Evolutionary conservation across 2,113 vertebrate species (phyloP).

Genomic region (Daphoenositta chrysoptera): DNA sequence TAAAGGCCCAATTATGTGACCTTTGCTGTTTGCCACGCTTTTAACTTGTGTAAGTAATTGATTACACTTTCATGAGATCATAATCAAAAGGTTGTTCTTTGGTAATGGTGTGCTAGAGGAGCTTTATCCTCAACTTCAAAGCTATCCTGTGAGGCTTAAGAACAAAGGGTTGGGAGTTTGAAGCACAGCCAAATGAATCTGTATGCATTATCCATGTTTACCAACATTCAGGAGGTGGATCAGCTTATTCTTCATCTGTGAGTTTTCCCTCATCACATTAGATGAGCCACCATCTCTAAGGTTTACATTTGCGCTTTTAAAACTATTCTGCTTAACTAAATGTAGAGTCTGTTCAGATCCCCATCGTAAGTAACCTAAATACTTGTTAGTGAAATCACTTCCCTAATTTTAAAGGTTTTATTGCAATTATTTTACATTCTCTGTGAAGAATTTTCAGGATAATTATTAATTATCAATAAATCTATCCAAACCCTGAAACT

Average conservation of each 20-base stretch:
- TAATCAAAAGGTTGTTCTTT: conserved; percentile 82
- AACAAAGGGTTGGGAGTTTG: conserved; percentile 80
- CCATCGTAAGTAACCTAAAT: not conserved
- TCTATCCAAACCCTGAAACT: not conserved
- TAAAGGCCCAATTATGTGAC: conserved; percentile 75
- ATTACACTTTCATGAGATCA: conserved; percentile 83
- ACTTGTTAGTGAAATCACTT: not conserved
- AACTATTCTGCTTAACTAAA: conserved; percentile 38
- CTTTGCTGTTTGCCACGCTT: conserved; percentile 74
- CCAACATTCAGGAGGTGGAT: conserved; percentile 70
- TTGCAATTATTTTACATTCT: not conserved
- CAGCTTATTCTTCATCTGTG: conserved; percentile 61
- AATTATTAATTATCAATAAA: not conserved
- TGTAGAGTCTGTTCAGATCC: not conserved
- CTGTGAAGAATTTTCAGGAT: not conserved
- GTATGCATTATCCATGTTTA: conserved; percentile 76
- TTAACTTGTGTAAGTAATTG: conserved; percentile 77
- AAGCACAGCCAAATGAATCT: conserved; percentile 74
- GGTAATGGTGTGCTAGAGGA: conserved; percentile 79
- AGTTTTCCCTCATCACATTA: conserved; percentile 70
- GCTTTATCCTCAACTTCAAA: conserved; percentile 85
- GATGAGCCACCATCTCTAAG: conserved; percentile 55
- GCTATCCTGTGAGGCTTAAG: conserved; percentile 74
- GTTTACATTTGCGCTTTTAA: conserved; percentile 44
- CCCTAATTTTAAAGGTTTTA: not conserved